phyloP scores from a whole-genome alignment of 1,140 invertebrate genomes.

The Brachystomella parvula region DNA sequence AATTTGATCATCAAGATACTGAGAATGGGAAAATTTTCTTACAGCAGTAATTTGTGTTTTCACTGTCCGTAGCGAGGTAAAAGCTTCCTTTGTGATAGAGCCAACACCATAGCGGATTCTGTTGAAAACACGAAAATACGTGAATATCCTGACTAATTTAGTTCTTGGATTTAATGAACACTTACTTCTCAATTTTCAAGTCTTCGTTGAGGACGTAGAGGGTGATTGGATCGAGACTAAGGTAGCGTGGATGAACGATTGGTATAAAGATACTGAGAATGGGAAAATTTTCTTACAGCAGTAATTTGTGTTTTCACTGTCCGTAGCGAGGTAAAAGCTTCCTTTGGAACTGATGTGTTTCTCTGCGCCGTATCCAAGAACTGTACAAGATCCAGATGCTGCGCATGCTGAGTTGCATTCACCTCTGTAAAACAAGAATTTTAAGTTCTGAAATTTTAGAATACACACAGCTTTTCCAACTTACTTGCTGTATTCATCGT shows the following conservation, averaged over 20 bases:
- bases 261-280: constrained; percentile 14
- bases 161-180: background rate
- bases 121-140: background rate
- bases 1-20: too few species aligned
- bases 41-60: constrained; percentile 20
- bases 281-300: constrained; percentile 22
- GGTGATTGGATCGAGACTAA: constrained; percentile 18
- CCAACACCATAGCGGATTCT: background rate
- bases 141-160: background rate
- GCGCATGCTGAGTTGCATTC: constrained; percentile 21
- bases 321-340: constrained; percentile 25
- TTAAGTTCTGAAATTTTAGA: constrained; percentile 2
- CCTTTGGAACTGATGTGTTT: background rate
- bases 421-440: constrained; percentile 17
- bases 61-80: constrained; percentile 22
- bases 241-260: constrained; percentile 7
- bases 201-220: constrained; percentile 22
- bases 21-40: constrained; percentile 1
- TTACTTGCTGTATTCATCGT: constrained; percentile 23
- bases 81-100: constrained; percentile 6
- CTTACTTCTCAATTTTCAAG: constrained; percentile 21
- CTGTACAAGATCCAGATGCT: constrained; percentile 10
- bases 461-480: background rate
- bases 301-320: background rate
- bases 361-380: constrained; percentile 18